Evolutionary conservation across 2,888 invertebrate species (phyloP).

Genomic region (Temnothorax rugatulus): DNA sequence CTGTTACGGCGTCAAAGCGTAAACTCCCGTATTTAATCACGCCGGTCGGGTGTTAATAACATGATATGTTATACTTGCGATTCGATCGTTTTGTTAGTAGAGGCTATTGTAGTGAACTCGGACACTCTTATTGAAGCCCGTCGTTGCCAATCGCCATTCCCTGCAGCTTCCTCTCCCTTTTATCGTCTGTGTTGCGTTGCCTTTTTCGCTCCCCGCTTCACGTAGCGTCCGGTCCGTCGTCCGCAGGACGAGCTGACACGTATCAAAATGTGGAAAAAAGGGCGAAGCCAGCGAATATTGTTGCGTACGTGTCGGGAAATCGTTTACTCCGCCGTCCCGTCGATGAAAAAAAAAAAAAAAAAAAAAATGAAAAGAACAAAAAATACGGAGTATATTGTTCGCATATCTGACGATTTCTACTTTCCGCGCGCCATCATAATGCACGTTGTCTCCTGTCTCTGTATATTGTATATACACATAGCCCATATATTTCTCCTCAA

Average conservation of each 20-base stretch:
- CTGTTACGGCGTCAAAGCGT: background rate
- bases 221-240: constrained; percentile 34
- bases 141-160: constrained; percentile 42
- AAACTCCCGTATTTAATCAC: constrained; percentile 18
- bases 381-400: constrained; percentile 28
- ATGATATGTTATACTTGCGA: constrained; percentile 28
- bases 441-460: constrained; percentile 3
- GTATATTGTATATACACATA: background rate
- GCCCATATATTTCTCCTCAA: background rate
- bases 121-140: constrained; percentile 52
- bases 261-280: constrained; percentile 56
- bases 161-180: constrained; percentile 45
- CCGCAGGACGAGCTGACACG: constrained; percentile 46
- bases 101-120: constrained; percentile 40
- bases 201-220: constrained; percentile 14
- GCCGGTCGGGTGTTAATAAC: constrained; percentile 36
- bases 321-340: constrained; percentile 42
- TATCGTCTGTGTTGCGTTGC: constrained; percentile 24
- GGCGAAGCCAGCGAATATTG: constrained; percentile 53
- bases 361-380: background rate
- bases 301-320: constrained; percentile 50
- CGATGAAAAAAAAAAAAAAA: background rate
- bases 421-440: constrained; percentile 18
- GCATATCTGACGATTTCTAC: constrained; percentile 42
- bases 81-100: constrained; percentile 37